Base-by-base conservation (phyloP, 2,888 invertebrate species). In the Drosophila crucigera region DNA sequence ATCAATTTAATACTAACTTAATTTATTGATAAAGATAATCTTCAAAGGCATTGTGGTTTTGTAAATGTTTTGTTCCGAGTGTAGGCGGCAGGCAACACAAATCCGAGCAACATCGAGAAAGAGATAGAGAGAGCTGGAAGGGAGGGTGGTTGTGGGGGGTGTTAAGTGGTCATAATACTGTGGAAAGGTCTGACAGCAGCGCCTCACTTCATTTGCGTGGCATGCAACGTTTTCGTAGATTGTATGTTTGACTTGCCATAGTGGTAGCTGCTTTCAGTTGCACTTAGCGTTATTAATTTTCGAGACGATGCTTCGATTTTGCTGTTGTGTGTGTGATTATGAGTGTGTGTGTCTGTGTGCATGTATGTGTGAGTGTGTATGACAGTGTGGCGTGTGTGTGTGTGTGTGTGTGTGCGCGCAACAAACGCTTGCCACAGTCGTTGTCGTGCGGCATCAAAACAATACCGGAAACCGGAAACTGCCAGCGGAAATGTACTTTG, bases 401-500 rank as follows among this genome's bases (percentile, higher is more conserved):
- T 37, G 19, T n/a, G 19, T 16, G 14, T 19, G 9, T 62, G 54
- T 65, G 52, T 60, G 62, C n/a, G 31, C 11, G n/a, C 35, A 30
- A n/a, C 30, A 30, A 22, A n/a, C 37, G 65, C 55, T 53, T 59
- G 66, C 65, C 53, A 62, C 39, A 35, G 43, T 63, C 19, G 11
- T 7, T 22, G 35, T 41, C 58, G 53, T 30, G 61, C 75, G 87
- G 76, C 77, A 84, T 83, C 79, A 81, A 77, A 87, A 88, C 85
- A 85, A 88, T 86, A 82, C 83, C 82, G 89, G 84, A 89, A 84
- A 83, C 81, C 76, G 90, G 88, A 90, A 90, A 89, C 89, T 89
- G 86, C 76, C 77, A 83, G 69, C 89, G 89, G 90, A 90, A 89
- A 89, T 90, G 90, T 89, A 86, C 86, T 90, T 89, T 90, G 90